These are phyloP conservation scores for Drosophila limbata DNA, from an alignment of 2,888 invertebrate species.

Conservation along the genomic window DNA sequence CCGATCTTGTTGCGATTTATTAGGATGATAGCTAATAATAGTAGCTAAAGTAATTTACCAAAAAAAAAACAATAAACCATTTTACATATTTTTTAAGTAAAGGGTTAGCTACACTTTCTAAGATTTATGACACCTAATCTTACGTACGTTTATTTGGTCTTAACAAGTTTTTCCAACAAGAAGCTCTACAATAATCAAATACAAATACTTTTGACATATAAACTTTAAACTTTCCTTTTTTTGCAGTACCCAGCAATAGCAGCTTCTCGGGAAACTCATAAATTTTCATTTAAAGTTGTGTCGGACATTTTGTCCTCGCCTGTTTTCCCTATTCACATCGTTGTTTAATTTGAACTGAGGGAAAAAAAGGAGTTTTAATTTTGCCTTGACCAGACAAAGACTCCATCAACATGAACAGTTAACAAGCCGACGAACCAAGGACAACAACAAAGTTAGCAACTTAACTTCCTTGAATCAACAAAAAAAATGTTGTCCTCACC, in stretches of 20 bases:
- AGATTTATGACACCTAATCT: no score
- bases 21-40: no score
- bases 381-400: conserved; percentile 37
- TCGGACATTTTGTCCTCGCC: neutral
- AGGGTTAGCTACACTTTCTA: no score
- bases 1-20: no score
- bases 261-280: conserved; percentile 4
- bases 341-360: conserved; percentile 29
- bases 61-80: no score
- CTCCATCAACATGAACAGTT: conserved; percentile 40
- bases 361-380: neutral
- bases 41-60: no score
- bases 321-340: neutral
- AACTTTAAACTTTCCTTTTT: neutral
- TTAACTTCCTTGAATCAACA: conserved; percentile 28
- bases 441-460: conserved; percentile 13
- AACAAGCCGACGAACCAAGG: conserved; percentile 22
- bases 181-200: no score
- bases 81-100: no score
- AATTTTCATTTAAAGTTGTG: conserved; percentile 29
- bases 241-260: conserved; percentile 1
- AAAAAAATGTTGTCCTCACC: conserved; percentile 22
- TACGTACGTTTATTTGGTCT: no score
- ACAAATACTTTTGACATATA: neutral
- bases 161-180: no score